Evolutionary conservation across 2,113 vertebrate genomes (phyloP).

Genomic region (Sorex araneus): DNA sequence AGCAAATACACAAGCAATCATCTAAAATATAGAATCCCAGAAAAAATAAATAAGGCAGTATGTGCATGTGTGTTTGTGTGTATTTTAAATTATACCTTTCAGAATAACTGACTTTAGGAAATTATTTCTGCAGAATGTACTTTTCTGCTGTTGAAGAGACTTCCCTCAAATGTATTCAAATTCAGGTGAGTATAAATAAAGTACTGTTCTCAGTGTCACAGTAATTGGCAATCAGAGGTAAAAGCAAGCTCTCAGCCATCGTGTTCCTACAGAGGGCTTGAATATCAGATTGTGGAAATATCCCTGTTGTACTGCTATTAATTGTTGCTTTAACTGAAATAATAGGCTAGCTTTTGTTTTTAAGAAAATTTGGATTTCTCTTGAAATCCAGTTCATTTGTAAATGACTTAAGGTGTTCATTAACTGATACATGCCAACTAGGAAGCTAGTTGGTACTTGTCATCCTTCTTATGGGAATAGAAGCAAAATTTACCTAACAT

Average conservation of each 20-base stretch:
- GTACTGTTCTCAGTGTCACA: not conserved
- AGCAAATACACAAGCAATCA: conserved; percentile 73
- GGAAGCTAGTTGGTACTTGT: conserved; percentile 70
- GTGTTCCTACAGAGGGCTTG: fast-evolving
- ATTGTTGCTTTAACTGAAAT: conserved; percentile 59
- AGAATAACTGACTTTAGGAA: conserved; percentile 59
- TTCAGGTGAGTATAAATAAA: conserved; percentile 15
- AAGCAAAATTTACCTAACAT: conserved; percentile 49
- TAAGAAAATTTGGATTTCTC: conserved; percentile 34
- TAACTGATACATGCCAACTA: conserved; percentile 68
- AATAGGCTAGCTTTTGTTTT: not conserved
- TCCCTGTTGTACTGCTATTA: not conserved
- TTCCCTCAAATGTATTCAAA: conserved; percentile 43
- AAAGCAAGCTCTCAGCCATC: not conserved
- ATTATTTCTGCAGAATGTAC: conserved; percentile 55
- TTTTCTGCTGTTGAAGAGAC: not conserved
- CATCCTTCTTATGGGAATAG: conserved; percentile 67
- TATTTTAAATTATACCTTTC: not conserved
- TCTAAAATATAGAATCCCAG: conserved; percentile 73
- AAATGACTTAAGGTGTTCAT: conserved; percentile 67
- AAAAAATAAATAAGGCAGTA: conserved; percentile 58
- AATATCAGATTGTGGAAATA: not conserved
- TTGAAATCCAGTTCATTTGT: not conserved
- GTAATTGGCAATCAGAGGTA: conserved; percentile 27
- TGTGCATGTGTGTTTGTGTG: not conserved